Evolutionary conservation across 2,888 invertebrate genomes (phyloP).

Genomic region (Opisthograptis luteolata): DNA sequence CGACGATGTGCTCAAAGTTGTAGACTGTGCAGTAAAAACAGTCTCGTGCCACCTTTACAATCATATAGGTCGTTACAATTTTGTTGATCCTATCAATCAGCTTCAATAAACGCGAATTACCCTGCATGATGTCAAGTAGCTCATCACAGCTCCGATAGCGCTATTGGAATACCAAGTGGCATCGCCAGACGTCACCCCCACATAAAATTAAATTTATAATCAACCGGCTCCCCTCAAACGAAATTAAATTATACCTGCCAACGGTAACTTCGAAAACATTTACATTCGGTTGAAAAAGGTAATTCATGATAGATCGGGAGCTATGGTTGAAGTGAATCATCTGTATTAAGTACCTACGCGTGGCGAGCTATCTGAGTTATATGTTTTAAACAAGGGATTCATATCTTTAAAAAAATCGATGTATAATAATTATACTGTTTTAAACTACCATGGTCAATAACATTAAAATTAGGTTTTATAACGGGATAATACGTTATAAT

Average conservation of each 20-base stretch:
- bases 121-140: slow-evolving; percentile 54
- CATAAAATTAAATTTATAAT: slow-evolving; percentile 82
- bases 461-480: no score
- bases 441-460: no score
- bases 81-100: slow-evolving; percentile 29
- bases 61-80: slow-evolving; percentile 8
- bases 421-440: no score
- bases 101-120: slow-evolving; percentile 43
- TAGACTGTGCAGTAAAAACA: background rate
- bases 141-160: slow-evolving; percentile 70
- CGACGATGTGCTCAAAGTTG: background rate
- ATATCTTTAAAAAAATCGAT: no score
- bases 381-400: no score
- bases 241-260: slow-evolving; percentile 79
- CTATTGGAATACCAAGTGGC: slow-evolving; percentile 71
- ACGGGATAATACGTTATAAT: no score
- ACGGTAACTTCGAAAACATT: slow-evolving; percentile 74
- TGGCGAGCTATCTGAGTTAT: no score
- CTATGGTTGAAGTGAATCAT: background rate
- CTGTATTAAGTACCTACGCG: no score
- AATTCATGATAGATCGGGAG: slow-evolving; percentile 20
- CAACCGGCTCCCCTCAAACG: slow-evolving; percentile 71
- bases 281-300: slow-evolving; percentile 66
- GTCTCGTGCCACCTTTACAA: background rate
- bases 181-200: slow-evolving; percentile 63